Conservation (phyloP, 2,113 vertebrate genomes). For the Podarcis raffonei region DNA sequence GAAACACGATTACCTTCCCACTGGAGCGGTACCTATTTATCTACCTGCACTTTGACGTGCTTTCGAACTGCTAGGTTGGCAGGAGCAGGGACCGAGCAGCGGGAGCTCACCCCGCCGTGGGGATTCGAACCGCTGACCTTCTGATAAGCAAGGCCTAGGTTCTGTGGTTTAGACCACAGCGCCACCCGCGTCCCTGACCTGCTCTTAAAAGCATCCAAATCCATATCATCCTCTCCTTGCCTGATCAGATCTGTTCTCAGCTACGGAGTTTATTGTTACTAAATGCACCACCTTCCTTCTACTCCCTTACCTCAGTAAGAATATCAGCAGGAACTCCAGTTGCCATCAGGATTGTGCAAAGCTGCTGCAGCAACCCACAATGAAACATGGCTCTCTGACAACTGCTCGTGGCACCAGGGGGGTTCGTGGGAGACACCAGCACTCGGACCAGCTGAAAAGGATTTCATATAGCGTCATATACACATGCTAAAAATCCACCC, state of each 20-base stretch:
- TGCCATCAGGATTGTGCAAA: slow-evolving; percentile 97
- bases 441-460: slow-evolving; percentile 88
- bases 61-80: no score
- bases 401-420: slow-evolving; percentile 91
- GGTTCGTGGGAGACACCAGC: slow-evolving; percentile 94
- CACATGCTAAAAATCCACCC: rapidly evolving
- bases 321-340: slow-evolving; percentile 96
- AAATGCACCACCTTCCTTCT: rapidly evolving
- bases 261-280: neutral
- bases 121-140: no score
- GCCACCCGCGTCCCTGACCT: no score
- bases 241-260: neutral
- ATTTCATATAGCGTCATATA: neutral
- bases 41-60: no score
- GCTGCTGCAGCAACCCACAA: slow-evolving; percentile 92
- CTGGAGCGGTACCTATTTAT: no score
- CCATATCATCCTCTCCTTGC: no score
- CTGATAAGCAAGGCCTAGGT: no score
- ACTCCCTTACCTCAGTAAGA: slow-evolving; percentile 87
- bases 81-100: no score
- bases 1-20: no score
- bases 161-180: no score
- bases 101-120: no score
- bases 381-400: slow-evolving; percentile 97
- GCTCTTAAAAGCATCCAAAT: no score